Conservation (phyloP, 2,888 invertebrate species). For the Parnassius glacialis region DNA sequence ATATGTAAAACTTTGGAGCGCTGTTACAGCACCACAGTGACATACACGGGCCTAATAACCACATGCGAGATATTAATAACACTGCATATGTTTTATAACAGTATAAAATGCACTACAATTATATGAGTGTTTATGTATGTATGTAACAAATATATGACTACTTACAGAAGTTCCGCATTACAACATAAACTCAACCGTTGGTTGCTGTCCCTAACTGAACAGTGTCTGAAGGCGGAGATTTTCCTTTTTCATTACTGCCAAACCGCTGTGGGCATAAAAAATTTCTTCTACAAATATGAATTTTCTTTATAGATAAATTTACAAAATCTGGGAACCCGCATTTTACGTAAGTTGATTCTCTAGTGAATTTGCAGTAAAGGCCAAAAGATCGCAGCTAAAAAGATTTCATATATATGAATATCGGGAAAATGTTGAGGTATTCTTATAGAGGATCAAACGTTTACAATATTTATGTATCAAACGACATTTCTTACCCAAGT, state of each 20-base stretch:
- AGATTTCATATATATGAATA: constrained; percentile 18
- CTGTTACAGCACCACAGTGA: too few species aligned
- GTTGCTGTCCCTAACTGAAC: too few species aligned
- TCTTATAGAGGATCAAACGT: background rate
- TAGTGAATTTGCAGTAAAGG: constrained; percentile 23
- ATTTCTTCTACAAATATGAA: constrained; percentile 4
- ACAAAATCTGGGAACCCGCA: constrained; percentile 11
- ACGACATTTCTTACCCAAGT: too few species aligned
- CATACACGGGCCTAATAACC: too few species aligned
- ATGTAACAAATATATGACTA: too few species aligned
- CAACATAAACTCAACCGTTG: too few species aligned
- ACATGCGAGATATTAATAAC: too few species aligned
- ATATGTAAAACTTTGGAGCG: background rate
- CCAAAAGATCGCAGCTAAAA: constrained; percentile 18
- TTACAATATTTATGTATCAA: background rate
- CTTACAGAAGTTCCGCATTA: too few species aligned
- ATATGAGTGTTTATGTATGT: too few species aligned
- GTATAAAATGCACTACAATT: too few species aligned
- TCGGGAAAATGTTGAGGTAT: background rate
- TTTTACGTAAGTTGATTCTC: constrained; percentile 21
- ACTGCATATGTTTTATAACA: too few species aligned
- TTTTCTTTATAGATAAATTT: constrained; percentile 12
- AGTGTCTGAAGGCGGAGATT: too few species aligned
- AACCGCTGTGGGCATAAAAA: background rate
- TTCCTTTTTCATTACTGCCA: background rate